Base-by-base conservation (phyloP, 2,113 vertebrate species). In the Scomber scombrus region DNA sequence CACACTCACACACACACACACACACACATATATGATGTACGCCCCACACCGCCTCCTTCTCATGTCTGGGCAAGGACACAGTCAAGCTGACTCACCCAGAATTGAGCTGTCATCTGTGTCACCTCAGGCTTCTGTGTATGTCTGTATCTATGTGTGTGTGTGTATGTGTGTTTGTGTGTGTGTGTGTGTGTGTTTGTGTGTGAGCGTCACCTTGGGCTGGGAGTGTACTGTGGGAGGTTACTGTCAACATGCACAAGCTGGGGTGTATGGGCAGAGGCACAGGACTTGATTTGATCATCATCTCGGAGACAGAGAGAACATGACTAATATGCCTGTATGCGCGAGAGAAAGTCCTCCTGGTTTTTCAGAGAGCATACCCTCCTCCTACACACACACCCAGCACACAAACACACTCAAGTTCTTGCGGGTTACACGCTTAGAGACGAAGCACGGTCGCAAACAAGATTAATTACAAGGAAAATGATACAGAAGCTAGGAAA, bases 51-150 rank as follows among this genome's bases (percentile, higher is more conserved):
- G 66, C 86, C 84, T 87, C 88, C 84, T 90, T 89, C 84, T 90
- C 84, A 78, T 91, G 87, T 92, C 91, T 93, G 82, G 89, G 81
- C 92, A 94, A 95, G 93, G 93, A 91, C 94, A 89, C 85, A 75
- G 76, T 87, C 78, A 55, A 86, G 90, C 92, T 95, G 93, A 94
- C 86, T 94, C 93, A 95, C 88, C 71, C 90, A 90, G 85, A 93
- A 93, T 89, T 92, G 88, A 93, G 93, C 86, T 92, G 94, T 94
- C 92, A 93, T 89, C 90, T 87, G 87, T 94, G 91, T 92, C 94
- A 92, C 93, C 89, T 88, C 89, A 19, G 90, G 91, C 90, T 65
- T 71, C 68, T 76, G 68, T 81, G 73, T 43, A 56, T 43, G 47
- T 15, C 18, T 57, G 47, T 50, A 19, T 64, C 57, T 52, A 29